A percentile compares a stretch with the other conserved stretches of the same genome.
phyloP scores from a whole-genome alignment of 2,113 vertebrate species.

The Dinomys branickii region DNA sequence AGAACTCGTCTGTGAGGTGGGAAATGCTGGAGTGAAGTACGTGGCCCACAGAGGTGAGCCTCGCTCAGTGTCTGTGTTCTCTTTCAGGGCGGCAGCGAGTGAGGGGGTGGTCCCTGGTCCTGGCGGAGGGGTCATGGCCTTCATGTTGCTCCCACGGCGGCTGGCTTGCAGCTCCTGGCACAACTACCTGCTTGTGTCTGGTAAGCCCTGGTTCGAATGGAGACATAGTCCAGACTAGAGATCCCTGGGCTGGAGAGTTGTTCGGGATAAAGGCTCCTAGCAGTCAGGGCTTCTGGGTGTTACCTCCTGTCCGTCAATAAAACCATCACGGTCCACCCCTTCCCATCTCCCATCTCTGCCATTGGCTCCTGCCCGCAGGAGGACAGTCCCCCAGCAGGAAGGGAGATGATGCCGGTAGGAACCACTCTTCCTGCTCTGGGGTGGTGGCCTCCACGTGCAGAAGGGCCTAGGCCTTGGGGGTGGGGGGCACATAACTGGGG shows the following conservation, averaged over 20 bases:
- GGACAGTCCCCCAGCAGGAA: neutral
- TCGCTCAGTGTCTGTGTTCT: slow-evolving; percentile 3
- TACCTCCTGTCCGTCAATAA: neutral
- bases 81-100: slow-evolving; percentile 59
- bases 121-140: slow-evolving; percentile 87
- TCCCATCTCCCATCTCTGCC: neutral
- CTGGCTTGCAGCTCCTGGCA: slow-evolving; percentile 87
- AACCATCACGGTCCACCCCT: neutral
- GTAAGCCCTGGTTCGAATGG: slow-evolving; percentile 74
- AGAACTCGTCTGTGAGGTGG: neutral
- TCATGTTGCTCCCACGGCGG: slow-evolving; percentile 88
- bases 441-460: neutral
- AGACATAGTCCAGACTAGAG: neutral
- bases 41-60: neutral
- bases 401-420: too few relatives aligned
- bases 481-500: neutral
- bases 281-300: neutral
- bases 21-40: neutral
- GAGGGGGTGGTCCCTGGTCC: slow-evolving; percentile 13
- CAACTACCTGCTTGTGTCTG: slow-evolving; percentile 84
- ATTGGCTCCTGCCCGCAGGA: neutral
- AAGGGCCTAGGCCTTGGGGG: neutral
- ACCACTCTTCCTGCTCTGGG: neutral
- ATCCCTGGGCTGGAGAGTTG: neutral
- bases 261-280: neutral